Evolutionary conservation across 1,140 invertebrate species (phyloP).

Genomic region (Steinernema feltiae): DNA sequence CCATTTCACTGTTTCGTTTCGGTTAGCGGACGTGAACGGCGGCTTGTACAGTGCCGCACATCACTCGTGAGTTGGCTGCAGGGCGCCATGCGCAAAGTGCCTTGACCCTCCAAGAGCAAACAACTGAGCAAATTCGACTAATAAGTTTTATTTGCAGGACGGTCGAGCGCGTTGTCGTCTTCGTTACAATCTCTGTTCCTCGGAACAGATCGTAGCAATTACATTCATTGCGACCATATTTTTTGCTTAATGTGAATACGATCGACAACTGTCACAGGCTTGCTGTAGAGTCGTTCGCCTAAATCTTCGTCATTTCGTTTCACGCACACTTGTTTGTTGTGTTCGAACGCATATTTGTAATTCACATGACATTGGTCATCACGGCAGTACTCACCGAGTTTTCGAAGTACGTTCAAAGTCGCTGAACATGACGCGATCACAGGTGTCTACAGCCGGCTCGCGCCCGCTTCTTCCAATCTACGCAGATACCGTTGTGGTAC

Average conservation of each 20-base stretch:
- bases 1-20: neutral
- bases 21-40: neutral
- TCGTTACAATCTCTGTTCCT: neutral
- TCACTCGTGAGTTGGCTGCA: too few relatives aligned
- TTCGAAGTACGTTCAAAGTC: neutral
- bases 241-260: slow-evolving; percentile 10
- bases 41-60: neutral
- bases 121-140: neutral
- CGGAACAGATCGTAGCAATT: neutral
- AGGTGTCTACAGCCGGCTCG: neutral
- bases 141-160: neutral
- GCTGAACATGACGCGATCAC: neutral
- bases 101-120: neutral
- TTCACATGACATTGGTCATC: neutral
- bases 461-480: neutral
- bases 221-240: slow-evolving; percentile 6
- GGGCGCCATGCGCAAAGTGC: neutral
- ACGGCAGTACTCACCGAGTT: neutral
- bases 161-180: neutral
- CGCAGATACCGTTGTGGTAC: neutral
- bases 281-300: neutral
- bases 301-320: neutral
- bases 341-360: neutral
- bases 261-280: neutral
- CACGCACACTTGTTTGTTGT: too few relatives aligned